A percentile compares a stretch with the other conserved stretches of the same genome.
Conservation (phyloP, 2,888 invertebrate genomes). For the Kuschelorhynchus macadamiae region DNA sequence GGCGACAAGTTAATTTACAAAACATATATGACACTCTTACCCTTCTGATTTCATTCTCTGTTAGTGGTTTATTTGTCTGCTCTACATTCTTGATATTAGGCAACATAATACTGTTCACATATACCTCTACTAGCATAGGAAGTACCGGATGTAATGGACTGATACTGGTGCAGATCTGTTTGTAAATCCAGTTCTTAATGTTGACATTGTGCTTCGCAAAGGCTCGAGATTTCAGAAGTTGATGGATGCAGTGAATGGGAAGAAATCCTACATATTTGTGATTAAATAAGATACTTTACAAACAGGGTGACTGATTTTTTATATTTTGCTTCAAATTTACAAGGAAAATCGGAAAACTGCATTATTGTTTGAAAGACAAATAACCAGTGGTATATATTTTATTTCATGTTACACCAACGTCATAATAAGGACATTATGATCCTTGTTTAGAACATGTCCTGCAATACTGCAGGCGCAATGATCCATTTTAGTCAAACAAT, state of each 20-base stretch:
- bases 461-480: no score
- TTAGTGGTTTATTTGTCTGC: conserved; percentile 88
- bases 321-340: no score
- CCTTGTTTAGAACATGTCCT: no score
- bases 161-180: conserved; percentile 89
- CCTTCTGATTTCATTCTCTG: conserved; percentile 88
- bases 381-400: no score
- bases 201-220: conserved; percentile 97
- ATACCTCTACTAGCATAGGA: conserved; percentile 94
- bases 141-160: conserved; percentile 93
- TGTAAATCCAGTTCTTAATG: conserved; percentile 97
- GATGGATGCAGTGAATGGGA: conserved; percentile 97
- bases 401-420: no score
- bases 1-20: not conserved
- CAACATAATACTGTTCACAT: conserved; percentile 91
- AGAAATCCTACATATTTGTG: conserved; percentile 75
- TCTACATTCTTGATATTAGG: conserved; percentile 79
- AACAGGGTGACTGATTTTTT: no score
- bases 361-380: no score
- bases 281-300: conserved; percentile 5
- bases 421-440: no score
- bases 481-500: no score
- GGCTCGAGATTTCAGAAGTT: conserved; percentile 91
- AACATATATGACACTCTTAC: conserved; percentile 36
- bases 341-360: no score